A percentile compares a stretch with the other conserved stretches of the same genome.
Evolutionary conservation across 2,888 invertebrate genomes (phyloP).

Genomic region (Stramonita haemastoma): DNA sequence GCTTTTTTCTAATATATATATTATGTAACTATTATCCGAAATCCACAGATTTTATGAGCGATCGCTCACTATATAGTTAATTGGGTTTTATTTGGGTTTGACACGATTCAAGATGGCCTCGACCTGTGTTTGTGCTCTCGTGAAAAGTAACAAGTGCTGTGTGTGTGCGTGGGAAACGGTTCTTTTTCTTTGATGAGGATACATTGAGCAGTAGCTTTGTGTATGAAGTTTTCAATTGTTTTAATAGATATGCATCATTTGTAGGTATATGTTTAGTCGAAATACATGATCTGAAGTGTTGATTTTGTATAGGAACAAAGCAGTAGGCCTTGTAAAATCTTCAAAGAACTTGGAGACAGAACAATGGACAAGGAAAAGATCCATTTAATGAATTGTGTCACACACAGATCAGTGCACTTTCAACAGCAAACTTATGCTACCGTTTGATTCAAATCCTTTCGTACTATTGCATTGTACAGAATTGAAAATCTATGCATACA

Average conservation of each 20-base stretch:
- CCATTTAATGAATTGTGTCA: no score
- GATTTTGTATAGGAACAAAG: no score
- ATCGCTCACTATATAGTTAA: not conserved
- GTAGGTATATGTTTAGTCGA: no score
- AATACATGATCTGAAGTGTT: no score
- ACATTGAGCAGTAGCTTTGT: not conserved
- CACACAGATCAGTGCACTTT: no score
- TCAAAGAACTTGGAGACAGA: no score
- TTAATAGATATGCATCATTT: not conserved
- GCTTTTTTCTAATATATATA: not conserved
- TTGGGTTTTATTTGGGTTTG: conserved; percentile 22
- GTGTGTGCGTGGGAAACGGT: conserved; percentile 3
- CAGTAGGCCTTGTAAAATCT: no score
- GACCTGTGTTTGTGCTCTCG: conserved; percentile 20
- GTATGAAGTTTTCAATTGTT: not conserved
- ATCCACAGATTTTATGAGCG: not conserved
- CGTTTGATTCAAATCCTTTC: no score
- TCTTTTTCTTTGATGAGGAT: not conserved
- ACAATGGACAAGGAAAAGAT: no score
- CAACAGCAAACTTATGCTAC: no score
- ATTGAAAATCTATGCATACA: no score
- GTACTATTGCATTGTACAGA: no score
- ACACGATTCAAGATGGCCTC: conserved; percentile 36
- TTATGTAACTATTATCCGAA: not conserved
- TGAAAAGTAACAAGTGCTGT: not conserved